Base-by-base conservation (phyloP, 2,888 invertebrate genomes). In the Zaprionus obscuricornis region DNA sequence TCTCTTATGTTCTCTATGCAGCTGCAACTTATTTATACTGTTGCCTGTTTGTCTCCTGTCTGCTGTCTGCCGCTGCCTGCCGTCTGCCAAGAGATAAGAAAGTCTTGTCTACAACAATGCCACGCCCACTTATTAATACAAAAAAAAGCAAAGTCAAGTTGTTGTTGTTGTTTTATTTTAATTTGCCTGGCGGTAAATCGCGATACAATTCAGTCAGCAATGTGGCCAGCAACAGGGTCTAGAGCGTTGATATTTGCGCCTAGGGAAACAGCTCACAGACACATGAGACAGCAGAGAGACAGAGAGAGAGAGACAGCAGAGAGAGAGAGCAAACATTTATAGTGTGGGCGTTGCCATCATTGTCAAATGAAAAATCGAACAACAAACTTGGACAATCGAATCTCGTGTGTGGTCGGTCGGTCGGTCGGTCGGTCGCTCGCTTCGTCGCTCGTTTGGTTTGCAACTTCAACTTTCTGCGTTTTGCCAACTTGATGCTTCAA, bases 361-460 rank as follows among this genome's bases (percentile, higher is more conserved):
- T 76, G 67, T 74, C 84, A 86, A 83, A 77, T 81, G 70, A 85
- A 75, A 83, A 85, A 79, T 85, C 84, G 79, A 76, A 82, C 40
- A 42, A 45, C 52, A n/a, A n/a, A n/a, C n/a, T n/a, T n/a, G n/a
- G 45, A 60, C 60, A 59, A 74, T 62, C 57, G 52, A 39, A 37
- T 66, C 18, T 31, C 50, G 24, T 22, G 22, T 47, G 74, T 58
- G 74, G 18, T 37, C 36, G 47, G 29, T 6, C 3, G 3, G 6
- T 7, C n/a, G 29, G 3, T 3, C 29, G 3, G 6, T 29, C 3
- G 29, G 7, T 27, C 27, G 27, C 3, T 10, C 3, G 8, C 27
- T 8, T 2, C 27, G 7, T 27, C 13, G 13, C 31, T 5, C n/a
- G n/a, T n/a, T n/a, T n/a, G n/a, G n/a, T n/a, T n/a, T n/a, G n/a